Evolutionary conservation across 2,797 vertebrate genomes (phyloP).

Genomic region (Rhabdophis nuchalis): DNA sequence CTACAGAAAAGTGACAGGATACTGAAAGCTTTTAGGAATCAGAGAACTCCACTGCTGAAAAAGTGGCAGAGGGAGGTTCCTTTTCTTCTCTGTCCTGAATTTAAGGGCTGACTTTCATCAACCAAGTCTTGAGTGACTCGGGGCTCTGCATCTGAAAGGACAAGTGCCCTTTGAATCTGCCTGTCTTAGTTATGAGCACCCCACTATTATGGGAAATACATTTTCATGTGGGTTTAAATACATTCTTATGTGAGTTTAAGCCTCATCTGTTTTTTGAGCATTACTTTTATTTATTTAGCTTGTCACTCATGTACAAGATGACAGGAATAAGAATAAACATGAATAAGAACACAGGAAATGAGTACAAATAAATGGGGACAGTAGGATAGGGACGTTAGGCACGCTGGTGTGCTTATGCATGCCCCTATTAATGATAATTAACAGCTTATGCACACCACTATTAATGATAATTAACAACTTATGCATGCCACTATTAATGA

Average conservation of each 20-base stretch:
- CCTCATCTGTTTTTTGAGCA: neutral
- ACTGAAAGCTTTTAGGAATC: neutral
- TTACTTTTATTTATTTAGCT: neutral
- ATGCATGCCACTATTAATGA: too few relatives aligned
- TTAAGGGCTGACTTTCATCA: neutral
- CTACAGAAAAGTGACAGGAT: neutral
- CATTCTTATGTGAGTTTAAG: neutral
- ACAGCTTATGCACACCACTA: too few relatives aligned
- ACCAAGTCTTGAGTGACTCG: neutral
- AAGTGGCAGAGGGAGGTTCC: neutral
- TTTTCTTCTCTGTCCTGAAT: neutral
- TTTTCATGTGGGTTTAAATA: neutral
- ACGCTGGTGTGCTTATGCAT: too few relatives aligned
- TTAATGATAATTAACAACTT: neutral
- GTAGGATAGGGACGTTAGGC: too few relatives aligned
- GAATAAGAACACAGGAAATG: too few relatives aligned
- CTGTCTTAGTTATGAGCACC: neutral
- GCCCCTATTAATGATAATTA: too few relatives aligned
- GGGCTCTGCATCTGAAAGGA: neutral
- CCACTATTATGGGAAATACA: neutral
- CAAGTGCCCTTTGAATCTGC: neutral
- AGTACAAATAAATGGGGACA: too few relatives aligned
- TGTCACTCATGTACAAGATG: too few relatives aligned
- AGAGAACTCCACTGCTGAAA: neutral
- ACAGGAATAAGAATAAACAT: too few relatives aligned